Conservation (phyloP, 1,140 invertebrate species). For the Drosophila nebulosa region DNA sequence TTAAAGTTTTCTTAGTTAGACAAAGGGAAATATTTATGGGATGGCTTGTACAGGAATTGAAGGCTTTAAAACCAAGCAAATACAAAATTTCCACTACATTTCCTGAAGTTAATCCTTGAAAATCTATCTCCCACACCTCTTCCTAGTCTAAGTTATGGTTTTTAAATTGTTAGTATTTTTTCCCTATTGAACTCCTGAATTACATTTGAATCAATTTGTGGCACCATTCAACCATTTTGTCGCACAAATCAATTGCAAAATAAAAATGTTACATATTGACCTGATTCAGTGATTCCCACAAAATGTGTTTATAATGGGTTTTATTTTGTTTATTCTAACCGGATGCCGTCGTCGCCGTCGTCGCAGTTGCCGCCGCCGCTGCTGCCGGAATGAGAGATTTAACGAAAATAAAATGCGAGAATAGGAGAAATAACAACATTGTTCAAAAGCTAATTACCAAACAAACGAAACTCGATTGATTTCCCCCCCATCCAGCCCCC, state of each 20-base stretch:
- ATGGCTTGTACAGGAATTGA: no score
- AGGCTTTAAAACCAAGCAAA: no score
- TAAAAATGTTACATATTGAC: slow-evolving; percentile 11
- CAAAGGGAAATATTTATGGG: no score
- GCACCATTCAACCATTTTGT: neutral
- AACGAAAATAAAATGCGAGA: slow-evolving; percentile 33
- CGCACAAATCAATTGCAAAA: slow-evolving; percentile 1
- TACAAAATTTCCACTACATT: no score
- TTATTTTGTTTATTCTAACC: slow-evolving; percentile 36
- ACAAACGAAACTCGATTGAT: slow-evolving; percentile 73
- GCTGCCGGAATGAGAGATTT: slow-evolving; percentile 21
- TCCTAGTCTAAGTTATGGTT: no score
- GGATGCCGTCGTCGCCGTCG: neutral
- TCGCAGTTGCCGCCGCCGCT: slow-evolving; percentile 1
- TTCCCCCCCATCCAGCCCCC: no score
- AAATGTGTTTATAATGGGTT: slow-evolving; percentile 23
- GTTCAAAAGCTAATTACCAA: slow-evolving; percentile 75
- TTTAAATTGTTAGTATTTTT: no score
- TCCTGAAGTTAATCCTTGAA: no score
- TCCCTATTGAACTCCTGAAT: no score
- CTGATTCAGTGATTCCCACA: slow-evolving; percentile 11
- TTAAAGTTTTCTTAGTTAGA: no score
- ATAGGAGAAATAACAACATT: slow-evolving; percentile 45
- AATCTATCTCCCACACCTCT: no score
- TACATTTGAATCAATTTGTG: neutral